Conservation (phyloP, 2,888 invertebrate species). For the Gerris lacustris region DNA sequence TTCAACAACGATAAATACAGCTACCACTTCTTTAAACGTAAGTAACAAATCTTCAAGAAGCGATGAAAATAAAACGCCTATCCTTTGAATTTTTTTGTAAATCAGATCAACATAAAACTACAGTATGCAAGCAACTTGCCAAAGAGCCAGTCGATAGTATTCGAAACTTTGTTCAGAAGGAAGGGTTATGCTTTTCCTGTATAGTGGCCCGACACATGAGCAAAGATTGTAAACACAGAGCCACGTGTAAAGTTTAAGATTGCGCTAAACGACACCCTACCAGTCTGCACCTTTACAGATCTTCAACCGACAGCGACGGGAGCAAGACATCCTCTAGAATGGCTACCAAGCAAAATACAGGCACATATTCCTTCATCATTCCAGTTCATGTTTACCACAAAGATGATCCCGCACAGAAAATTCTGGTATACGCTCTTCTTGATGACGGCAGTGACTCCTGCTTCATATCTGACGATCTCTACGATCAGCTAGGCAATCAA, state of each 20-base stretch:
- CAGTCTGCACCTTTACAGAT: neutral
- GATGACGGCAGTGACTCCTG: constrained; percentile 2
- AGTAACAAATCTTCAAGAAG: neutral
- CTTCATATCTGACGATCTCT: neutral
- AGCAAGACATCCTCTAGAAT: neutral
- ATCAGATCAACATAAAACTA: neutral
- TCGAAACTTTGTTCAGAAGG: neutral
- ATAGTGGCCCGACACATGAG: neutral
- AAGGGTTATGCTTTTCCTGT: neutral
- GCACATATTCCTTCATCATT: neutral
- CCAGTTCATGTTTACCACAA: neutral
- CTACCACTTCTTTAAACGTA: neutral
- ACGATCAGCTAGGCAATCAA: neutral
- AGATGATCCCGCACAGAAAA: neutral
- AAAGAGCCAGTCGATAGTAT: neutral
- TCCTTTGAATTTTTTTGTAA: neutral
- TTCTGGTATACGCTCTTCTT: neutral
- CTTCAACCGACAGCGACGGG: neutral
- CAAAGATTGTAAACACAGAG: neutral
- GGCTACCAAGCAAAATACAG: neutral
- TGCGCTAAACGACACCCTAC: neutral
- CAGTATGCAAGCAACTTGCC: neutral
- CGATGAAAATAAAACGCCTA: neutral
- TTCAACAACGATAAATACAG: neutral
- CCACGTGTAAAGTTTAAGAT: neutral